These are phyloP conservation scores for Ctenicera cuprea DNA, from an alignment of 2,888 invertebrate species.

Conservation along the genomic window DNA sequence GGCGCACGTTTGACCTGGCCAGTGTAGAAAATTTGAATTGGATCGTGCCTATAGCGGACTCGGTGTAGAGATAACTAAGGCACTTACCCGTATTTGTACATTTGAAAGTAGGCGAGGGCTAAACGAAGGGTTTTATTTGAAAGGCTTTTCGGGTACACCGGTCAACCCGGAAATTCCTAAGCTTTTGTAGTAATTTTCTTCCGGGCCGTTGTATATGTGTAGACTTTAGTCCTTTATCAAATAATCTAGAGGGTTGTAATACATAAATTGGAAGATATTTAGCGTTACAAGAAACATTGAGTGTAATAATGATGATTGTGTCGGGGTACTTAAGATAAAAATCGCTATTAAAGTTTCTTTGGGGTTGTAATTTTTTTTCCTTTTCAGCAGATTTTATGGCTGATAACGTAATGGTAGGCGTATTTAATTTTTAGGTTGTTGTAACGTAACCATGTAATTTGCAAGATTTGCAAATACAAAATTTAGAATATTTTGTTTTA, in stretches of 20 bases:
- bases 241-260: background rate
- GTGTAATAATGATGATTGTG: constrained; percentile 1
- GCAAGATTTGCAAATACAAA: too few species aligned
- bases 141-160: background rate
- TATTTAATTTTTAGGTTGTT: too few species aligned
- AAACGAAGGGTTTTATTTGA: constrained; percentile 16
- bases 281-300: background rate
- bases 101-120: constrained; percentile 9
- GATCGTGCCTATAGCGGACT: constrained; percentile 3
- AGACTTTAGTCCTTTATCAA: background rate
- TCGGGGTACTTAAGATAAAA: background rate
- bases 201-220: background rate
- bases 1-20: constrained; percentile 15
- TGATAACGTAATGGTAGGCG: too few species aligned
- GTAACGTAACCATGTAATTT: too few species aligned
- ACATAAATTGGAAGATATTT: constrained; percentile 8
- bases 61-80: constrained; percentile 19
- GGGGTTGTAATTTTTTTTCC: background rate
- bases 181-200: constrained; percentile 19
- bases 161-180: constrained; percentile 14
- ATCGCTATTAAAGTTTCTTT: constrained; percentile 1
- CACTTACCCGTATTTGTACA: constrained; percentile 17
- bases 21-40: constrained; percentile 9
- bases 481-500: too few species aligned
- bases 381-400: too few species aligned